These are phyloP conservation scores for Phymorhynchus buccinoides DNA, from an alignment of 1,140 invertebrate genomes.

Conservation along the genomic window DNA sequence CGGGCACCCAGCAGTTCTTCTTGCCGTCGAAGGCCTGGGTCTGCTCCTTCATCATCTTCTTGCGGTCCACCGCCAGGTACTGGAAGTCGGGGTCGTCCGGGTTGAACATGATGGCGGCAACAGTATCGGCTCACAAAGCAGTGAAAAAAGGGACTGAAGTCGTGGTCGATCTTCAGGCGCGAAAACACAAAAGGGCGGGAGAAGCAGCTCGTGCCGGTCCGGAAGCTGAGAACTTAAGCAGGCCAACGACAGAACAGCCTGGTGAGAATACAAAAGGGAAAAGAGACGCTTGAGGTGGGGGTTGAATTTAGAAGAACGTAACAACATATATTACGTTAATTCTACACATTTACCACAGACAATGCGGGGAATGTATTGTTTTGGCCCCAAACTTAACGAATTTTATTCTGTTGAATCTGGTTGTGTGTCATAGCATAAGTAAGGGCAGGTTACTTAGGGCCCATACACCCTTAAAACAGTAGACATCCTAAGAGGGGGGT, in stretches of 20 bases:
- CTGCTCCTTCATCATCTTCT: slow-evolving; percentile 69
- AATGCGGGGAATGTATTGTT: too few relatives aligned
- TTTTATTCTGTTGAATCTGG: too few relatives aligned
- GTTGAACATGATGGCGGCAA: slow-evolving; percentile 49
- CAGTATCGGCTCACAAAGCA: too few relatives aligned
- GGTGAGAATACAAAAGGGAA: neutral
- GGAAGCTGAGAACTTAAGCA: neutral
- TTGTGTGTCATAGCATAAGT: too few relatives aligned
- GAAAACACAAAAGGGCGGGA: slow-evolving; percentile 20
- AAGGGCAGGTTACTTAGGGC: too few relatives aligned
- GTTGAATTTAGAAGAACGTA: too few relatives aligned
- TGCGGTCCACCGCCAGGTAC: slow-evolving; percentile 69
- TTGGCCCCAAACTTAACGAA: too few relatives aligned
- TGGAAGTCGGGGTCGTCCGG: slow-evolving; percentile 68
- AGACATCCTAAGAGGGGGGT: too few relatives aligned
- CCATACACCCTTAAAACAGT: too few relatives aligned
- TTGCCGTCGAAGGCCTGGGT: slow-evolving; percentile 89
- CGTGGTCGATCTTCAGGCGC: neutral
- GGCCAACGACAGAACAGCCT: slow-evolving; percentile 32
- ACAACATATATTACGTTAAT: too few relatives aligned
- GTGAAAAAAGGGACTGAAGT: neutral
- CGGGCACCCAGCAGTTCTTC: slow-evolving; percentile 98
- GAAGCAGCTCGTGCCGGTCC: slow-evolving; percentile 12
- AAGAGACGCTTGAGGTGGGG: too few relatives aligned
- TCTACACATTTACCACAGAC: too few relatives aligned